A percentile compares a stretch with the other conserved stretches of the same genome.
Conservation (phyloP, 2,113 vertebrate genomes). For the Puma concolor region DNA sequence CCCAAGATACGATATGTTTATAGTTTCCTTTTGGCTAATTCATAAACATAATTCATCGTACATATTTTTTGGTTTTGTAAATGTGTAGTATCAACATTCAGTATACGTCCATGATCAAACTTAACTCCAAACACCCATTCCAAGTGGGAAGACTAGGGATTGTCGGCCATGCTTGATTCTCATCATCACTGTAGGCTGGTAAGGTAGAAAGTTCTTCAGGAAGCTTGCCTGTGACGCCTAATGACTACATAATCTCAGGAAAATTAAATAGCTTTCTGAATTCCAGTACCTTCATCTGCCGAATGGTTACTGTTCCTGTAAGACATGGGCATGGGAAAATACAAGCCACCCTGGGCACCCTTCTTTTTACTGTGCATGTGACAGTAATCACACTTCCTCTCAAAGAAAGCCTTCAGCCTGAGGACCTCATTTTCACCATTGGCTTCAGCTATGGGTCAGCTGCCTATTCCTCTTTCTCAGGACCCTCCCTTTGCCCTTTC, state of each 20-base stretch:
- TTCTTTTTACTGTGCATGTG: neutral
- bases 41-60: neutral
- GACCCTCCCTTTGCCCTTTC: neutral
- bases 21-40: neutral
- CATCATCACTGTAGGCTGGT: neutral
- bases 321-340: neutral
- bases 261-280: neutral
- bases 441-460: neutral
- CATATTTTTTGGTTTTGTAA: neutral
- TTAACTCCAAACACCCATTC: neutral
- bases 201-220: neutral
- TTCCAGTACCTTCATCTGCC: neutral
- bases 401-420: neutral
- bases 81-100: neutral
- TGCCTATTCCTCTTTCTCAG: neutral
- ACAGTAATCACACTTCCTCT: neutral
- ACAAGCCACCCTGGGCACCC: neutral
- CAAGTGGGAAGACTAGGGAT: neutral
- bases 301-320: neutral
- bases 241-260: neutral
- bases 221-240: neutral
- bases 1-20: too few relatives aligned
- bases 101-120: neutral
- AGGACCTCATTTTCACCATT: neutral
- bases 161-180: neutral